These are phyloP conservation scores for Littorina saxatilis DNA, from an alignment of 1,140 invertebrate genomes.

Conservation along the genomic window DNA sequence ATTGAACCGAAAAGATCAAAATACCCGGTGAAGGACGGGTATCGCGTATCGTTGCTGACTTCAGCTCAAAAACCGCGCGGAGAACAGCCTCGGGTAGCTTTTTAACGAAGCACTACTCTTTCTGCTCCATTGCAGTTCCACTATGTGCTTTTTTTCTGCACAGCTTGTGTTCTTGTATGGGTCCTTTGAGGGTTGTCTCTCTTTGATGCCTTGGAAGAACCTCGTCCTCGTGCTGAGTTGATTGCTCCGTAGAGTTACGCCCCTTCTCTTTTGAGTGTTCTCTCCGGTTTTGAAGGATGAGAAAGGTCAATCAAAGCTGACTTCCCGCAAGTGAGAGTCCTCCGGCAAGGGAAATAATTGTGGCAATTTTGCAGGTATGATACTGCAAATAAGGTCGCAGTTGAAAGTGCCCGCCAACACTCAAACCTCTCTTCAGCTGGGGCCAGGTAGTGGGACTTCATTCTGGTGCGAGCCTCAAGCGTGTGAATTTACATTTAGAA, in stretches of 20 bases:
- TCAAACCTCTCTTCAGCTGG: no score
- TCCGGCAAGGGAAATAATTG: slow-evolving; percentile 1
- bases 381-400: slow-evolving; percentile 2
- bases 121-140: background rate
- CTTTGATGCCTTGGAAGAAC: background rate
- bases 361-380: slow-evolving; percentile 20
- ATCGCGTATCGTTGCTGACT: background rate
- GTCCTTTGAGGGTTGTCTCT: background rate
- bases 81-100: slow-evolving; percentile 17
- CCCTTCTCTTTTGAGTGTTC: background rate
- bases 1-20: no score
- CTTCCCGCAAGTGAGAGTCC: background rate
- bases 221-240: background rate
- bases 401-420: no score
- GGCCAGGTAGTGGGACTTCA: no score
- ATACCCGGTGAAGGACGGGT: no score
- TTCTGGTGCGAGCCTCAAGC: no score
- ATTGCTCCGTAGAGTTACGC: slow-evolving; percentile 5
- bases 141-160: slow-evolving; percentile 5
- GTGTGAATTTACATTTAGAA: no score
- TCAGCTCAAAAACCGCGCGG: background rate
- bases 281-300: background rate
- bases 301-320: slow-evolving; percentile 25
- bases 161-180: background rate
- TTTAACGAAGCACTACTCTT: slow-evolving; percentile 24